phyloP scores from a whole-genome alignment of 2,113 vertebrate species.

The Callipepla squamata region DNA sequence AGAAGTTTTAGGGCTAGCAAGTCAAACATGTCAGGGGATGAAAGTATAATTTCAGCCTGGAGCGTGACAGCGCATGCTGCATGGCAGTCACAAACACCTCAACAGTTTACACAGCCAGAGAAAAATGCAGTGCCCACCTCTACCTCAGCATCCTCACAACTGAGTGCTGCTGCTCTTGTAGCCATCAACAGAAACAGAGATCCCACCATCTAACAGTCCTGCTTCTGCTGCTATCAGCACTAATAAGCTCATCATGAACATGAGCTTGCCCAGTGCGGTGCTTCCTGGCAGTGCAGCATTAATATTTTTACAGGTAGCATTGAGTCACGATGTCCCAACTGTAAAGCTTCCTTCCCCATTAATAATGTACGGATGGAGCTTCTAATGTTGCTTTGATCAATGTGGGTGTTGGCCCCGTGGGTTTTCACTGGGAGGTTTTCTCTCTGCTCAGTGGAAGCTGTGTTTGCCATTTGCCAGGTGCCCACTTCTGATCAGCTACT shows the following conservation, averaged over 20 bases:
- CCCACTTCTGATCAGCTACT: neutral
- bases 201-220: neutral
- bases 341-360: neutral
- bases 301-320: neutral
- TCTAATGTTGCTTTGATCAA: neutral
- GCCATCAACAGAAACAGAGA: neutral
- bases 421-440: neutral
- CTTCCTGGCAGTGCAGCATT: neutral
- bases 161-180: neutral
- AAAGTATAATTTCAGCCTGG: neutral
- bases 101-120: neutral
- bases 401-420: neutral
- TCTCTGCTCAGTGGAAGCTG: neutral
- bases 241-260: neutral
- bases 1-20: neutral
- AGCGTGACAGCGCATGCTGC: neutral
- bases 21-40: neutral
- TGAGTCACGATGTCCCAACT: neutral
- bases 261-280: neutral
- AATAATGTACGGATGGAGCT: neutral
- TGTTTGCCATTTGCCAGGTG: neutral
- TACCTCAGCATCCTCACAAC: neutral
- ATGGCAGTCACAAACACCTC: neutral
- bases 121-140: neutral
- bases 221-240: neutral